Percentiles rank a stretch among this genome's conserved stretches.
phyloP scores from a whole-genome alignment of 2,113 vertebrate species.

The Globicephala melas region DNA sequence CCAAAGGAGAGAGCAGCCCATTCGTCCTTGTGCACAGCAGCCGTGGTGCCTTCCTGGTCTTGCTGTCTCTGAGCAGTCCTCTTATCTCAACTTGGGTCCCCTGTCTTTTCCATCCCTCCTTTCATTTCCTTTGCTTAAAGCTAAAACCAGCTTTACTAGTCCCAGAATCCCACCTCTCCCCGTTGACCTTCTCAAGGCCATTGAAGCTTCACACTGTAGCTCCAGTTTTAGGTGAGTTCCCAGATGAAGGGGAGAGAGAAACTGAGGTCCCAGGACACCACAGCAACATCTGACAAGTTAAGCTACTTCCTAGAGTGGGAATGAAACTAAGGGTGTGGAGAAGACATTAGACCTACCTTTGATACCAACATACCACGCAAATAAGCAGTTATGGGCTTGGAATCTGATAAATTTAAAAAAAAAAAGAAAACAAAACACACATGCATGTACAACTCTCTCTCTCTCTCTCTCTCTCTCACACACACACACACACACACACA shows the following conservation, averaged over 20 bases:
- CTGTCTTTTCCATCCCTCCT: neutral
- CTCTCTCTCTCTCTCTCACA: too few relatives aligned
- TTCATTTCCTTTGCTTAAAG: neutral
- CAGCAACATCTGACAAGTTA: neutral
- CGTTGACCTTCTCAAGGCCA: neutral
- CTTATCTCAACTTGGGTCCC: neutral
- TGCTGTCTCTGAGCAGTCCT: neutral
- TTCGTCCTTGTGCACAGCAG: accelerated
- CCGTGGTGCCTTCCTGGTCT: neutral
- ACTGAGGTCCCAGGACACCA: neutral
- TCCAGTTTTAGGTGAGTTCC: neutral
- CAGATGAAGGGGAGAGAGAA: neutral
- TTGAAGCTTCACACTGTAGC: neutral
- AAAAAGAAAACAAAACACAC: neutral
- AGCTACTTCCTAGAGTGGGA: neutral
- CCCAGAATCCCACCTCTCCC: neutral
- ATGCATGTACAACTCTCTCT: neutral
- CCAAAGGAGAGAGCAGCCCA: neutral
- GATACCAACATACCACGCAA: neutral
- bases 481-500: neutral
- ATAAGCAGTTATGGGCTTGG: neutral
- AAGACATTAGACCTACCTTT: neutral
- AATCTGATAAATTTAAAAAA: neutral
- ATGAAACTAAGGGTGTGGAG: neutral
- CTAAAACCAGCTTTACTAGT: neutral